Base-by-base conservation (phyloP, 1,140 invertebrate genomes). In the Pogonognathellus flavescens region DNA sequence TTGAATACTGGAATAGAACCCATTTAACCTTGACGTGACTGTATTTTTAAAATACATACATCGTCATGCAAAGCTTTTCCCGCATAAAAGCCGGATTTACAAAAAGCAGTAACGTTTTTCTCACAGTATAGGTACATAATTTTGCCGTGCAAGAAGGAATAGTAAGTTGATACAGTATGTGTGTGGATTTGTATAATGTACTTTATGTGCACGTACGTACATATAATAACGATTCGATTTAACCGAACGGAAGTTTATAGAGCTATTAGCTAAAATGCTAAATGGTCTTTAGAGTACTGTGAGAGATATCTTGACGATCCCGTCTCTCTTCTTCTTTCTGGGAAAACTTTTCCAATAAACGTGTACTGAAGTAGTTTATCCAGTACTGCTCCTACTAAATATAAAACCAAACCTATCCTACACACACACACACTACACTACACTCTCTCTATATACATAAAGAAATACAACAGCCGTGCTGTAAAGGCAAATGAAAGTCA, bases 261-360 rank as follows among this genome's bases (percentile, higher is more conserved):
- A 31, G 0, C 22, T 10, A 31, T 66, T 66, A 76, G 70, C 70
- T 50, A 16, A 76, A 49, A 25, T 76, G n/a, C 41, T 76, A 76
- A 76, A 76, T 76, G 70, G 14, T 31, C 31, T 76, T 76, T 49
- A 76, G 41, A 49, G 70, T 50, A 76, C 25, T 31, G 14, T 76
- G 16, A 25, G 41, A 50, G 31, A 41, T 41, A 41, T 41, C 31
- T 76, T 76, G 62, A 66, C 10, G 20, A 66, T 66, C 62, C 62
- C 25, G n/a, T n/a, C 62, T 18, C 49, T 16, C 41, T 76, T 49
- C 70, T 16, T 18, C n/a, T 50, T 72, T 76, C 70, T 76, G n/a
- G 31, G 70, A 76, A 76, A 76, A 76, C 31, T 76, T 76, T 76
- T 18, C 31, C 70, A 76, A 76, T 76, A 76, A 76, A 76, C 31